phyloP scores from a whole-genome alignment of 2,888 invertebrate genomes.

The Brenthis ino region DNA sequence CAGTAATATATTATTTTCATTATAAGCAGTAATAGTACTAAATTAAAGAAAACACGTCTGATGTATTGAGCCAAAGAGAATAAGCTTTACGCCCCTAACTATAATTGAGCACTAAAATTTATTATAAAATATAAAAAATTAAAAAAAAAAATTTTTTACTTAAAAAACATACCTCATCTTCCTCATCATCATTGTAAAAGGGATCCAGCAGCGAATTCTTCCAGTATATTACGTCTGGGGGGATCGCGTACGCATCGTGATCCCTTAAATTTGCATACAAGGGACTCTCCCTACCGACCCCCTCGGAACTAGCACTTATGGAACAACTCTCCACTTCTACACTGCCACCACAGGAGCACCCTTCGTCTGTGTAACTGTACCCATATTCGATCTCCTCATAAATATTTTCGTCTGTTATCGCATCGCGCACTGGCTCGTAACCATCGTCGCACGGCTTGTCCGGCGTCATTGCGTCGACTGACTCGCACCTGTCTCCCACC shows the following conservation, averaged over 20 bases:
- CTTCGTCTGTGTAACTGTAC: constrained; percentile 71
- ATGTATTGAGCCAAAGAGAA: background rate
- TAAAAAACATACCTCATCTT: constrained; percentile 72
- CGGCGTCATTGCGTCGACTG: constrained; percentile 74
- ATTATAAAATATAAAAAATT: background rate
- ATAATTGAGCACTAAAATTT: background rate
- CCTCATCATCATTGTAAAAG: constrained; percentile 80
- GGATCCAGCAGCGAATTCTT: constrained; percentile 75
- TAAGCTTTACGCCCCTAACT: background rate
- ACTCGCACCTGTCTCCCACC: constrained; percentile 76
- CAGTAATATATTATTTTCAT: background rate
- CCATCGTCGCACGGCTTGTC: constrained; percentile 73
- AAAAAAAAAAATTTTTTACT: background rate
- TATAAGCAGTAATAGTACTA: constrained; percentile 1
- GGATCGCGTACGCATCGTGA: constrained; percentile 72
- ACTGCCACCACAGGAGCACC: constrained; percentile 75
- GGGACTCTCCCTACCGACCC: constrained; percentile 71
- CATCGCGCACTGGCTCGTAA: constrained; percentile 75
- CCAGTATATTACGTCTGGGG: constrained; percentile 80
- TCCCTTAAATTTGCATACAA: constrained; percentile 75
- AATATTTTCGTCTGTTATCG: constrained; percentile 72
- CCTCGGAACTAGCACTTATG: constrained; percentile 73
- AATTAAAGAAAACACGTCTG: constrained; percentile 5
- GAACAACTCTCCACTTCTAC: constrained; percentile 76
- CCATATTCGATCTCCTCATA: constrained; percentile 77